Evolutionary conservation across 2,888 invertebrate species (phyloP).

Genomic region (Anorthoa munda): DNA sequence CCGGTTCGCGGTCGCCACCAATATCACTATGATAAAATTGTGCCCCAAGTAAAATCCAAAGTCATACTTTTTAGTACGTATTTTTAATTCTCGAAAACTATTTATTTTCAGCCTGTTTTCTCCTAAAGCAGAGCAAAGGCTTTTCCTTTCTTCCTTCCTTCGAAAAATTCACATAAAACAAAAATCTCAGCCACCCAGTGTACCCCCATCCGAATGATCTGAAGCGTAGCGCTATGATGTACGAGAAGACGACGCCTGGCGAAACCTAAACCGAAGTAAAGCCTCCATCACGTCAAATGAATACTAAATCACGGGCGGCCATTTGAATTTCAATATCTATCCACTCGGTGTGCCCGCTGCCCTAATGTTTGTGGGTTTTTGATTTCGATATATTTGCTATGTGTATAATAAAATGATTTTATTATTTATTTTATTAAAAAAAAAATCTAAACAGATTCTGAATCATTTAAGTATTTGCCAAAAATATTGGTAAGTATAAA

Average conservation of each 20-base stretch:
- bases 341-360: constrained; percentile 70
- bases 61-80: not conserved
- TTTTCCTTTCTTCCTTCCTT: no score
- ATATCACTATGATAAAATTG: no score
- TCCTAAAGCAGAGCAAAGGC: no score
- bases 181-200: constrained; percentile 63
- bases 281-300: constrained; percentile 91
- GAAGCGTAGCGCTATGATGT: constrained; percentile 89
- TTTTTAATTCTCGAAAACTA: no score
- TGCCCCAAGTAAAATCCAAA: not conserved
- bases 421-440: not conserved
- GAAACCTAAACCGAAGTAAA: constrained; percentile 90
- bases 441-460: no score
- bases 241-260: constrained; percentile 90
- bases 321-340: constrained; percentile 91
- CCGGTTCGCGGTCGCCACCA: no score
- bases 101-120: no score
- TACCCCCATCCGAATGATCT: constrained; percentile 71
- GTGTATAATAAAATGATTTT: not conserved
- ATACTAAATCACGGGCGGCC: constrained; percentile 89
- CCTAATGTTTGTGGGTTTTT: constrained; percentile 73
- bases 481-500: no score
- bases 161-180: not conserved
- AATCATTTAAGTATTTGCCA: no score
- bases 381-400: constrained; percentile 46